phyloP scores from a whole-genome alignment of 2,113 vertebrate species.

The Hemibagrus wyckioides region DNA sequence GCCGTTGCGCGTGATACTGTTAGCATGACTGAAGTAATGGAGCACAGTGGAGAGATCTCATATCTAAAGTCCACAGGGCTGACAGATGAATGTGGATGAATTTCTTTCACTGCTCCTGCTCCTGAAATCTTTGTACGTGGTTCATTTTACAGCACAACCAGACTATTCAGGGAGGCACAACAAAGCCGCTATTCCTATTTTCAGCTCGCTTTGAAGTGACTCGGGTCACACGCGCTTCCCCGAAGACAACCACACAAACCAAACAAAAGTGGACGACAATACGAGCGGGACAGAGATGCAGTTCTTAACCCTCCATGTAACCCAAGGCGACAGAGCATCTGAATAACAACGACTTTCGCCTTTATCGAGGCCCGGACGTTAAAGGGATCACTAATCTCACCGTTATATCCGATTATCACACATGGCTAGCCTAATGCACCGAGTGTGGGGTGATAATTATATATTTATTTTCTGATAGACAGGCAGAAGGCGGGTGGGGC shows the following conservation, averaged over 20 bases:
- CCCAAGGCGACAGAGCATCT: conserved; percentile 60
- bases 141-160: neutral
- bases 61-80: neutral
- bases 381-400: conserved; percentile 59
- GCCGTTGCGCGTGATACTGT: neutral
- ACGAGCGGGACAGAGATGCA: conserved; percentile 38
- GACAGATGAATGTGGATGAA: conserved; percentile 30
- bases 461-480: conserved; percentile 54
- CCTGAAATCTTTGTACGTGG: conserved; percentile 30
- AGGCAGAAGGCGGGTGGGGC: conserved; percentile 4
- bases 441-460: conserved; percentile 48
- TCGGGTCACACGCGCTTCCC: conserved; percentile 9
- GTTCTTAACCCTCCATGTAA: conserved; percentile 54
- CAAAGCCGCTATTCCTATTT: conserved; percentile 17
- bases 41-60: too few relatives aligned
- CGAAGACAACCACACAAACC: conserved; percentile 10
- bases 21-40: neutral
- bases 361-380: conserved; percentile 49
- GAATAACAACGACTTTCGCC: conserved; percentile 48
- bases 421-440: conserved; percentile 58
- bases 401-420: conserved; percentile 64
- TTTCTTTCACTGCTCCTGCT: neutral
- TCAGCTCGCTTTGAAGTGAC: conserved; percentile 28
- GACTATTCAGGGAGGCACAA: conserved; percentile 29
- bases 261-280: conserved; percentile 32